Percentiles rank a stretch among this genome's conserved stretches.
Evolutionary conservation across 2,797 vertebrate species (phyloP).

Genomic region (Spinus olivaceus): DNA sequence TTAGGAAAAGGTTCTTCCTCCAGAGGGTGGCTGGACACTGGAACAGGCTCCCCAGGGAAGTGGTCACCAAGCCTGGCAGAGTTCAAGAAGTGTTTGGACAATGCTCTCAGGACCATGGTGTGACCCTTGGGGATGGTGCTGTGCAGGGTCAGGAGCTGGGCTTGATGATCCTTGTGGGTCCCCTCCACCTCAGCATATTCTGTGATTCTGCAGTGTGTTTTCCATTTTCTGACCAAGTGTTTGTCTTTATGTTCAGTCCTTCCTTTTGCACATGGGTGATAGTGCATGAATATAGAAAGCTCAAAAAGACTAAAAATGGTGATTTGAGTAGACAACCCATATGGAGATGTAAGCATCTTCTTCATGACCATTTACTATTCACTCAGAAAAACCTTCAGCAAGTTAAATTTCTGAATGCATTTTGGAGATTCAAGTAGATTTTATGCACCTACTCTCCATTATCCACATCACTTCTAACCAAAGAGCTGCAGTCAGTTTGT

Average conservation of each 20-base stretch:
- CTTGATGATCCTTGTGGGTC: neutral
- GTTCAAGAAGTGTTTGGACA: neutral
- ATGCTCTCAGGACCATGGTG: neutral
- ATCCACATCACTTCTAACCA: neutral
- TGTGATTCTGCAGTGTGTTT: neutral
- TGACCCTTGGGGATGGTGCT: too few relatives aligned
- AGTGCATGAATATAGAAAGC: neutral
- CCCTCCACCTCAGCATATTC: neutral
- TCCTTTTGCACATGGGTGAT: neutral
- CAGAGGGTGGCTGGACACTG: rapidly evolving
- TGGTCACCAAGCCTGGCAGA: neutral
- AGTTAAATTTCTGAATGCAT: neutral
- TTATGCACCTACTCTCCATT: neutral
- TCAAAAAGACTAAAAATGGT: neutral
- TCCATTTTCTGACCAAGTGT: neutral
- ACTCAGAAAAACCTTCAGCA: neutral
- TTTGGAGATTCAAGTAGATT: neutral
- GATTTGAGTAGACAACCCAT: neutral
- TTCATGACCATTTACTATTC: neutral
- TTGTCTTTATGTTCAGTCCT: neutral
- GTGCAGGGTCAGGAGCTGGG: neutral
- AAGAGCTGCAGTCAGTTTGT: neutral
- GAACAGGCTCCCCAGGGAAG: neutral
- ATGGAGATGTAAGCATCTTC: neutral
- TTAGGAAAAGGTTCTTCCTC: neutral